Conservation (phyloP, 2,113 vertebrate species). For the Microcebus ravelobensis region DNA sequence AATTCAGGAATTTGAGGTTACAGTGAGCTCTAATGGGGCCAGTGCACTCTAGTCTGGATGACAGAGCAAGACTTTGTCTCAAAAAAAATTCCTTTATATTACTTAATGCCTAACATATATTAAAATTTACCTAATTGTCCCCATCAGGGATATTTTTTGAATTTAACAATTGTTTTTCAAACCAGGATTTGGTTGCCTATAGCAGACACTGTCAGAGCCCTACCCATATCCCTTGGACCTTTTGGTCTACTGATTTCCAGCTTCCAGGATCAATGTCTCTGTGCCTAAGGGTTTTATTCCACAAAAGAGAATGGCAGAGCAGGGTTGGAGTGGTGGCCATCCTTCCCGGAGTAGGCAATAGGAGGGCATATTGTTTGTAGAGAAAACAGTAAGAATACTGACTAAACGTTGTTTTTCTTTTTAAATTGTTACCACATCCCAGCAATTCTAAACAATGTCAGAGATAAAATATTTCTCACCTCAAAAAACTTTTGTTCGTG, state of each 20-base stretch:
- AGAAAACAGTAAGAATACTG: not conserved
- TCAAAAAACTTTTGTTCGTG: not conserved
- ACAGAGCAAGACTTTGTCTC: no score
- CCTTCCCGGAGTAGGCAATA: not conserved
- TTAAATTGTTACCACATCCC: not conserved
- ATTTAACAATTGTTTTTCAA: not conserved
- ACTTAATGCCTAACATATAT: not conserved
- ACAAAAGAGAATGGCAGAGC: not conserved
- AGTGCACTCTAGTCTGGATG: no score
- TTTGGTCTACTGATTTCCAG: not conserved
- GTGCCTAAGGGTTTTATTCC: not conserved
- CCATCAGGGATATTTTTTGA: not conserved
- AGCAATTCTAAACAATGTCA: conserved; percentile 16
- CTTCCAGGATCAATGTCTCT: not conserved
- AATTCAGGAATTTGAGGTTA: no score
- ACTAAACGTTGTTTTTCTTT: not conserved
- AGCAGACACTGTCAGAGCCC: not conserved
- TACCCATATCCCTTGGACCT: not conserved
- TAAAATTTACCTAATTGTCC: not conserved
- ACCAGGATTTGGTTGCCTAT: not conserved
- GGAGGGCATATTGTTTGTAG: not conserved
- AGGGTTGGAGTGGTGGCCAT: not conserved
- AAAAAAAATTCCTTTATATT: not conserved
- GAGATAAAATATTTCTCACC: not conserved
- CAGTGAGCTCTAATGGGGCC: no score